These are phyloP conservation scores for Brachystomella parvula DNA, from an alignment of 1,140 invertebrate species.

Conservation along the genomic window DNA sequence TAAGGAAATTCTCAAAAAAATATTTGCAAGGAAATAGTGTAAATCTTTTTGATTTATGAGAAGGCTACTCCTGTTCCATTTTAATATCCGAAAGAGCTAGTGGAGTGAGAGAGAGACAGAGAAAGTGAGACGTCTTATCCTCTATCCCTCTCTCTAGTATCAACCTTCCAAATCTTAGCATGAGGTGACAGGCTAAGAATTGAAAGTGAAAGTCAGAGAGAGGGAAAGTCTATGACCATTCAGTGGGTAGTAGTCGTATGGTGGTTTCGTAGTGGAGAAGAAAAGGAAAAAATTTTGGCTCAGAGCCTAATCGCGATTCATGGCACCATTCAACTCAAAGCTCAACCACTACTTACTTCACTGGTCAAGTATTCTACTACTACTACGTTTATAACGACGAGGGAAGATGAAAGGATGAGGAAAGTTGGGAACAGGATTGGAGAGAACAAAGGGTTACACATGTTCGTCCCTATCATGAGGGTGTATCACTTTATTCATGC, in stretches of 20 bases:
- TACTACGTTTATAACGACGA: background rate
- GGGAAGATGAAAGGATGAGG: background rate
- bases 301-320: conserved; percentile 28
- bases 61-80: background rate
- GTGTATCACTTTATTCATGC: conserved; percentile 10
- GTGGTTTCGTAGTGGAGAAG: background rate
- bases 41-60: conserved; percentile 10
- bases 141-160: background rate
- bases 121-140: conserved; percentile 6
- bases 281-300: conserved; percentile 15
- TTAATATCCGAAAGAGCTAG: conserved; percentile 8
- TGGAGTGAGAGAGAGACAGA: background rate
- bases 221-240: background rate
- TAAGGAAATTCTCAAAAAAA: too few relatives aligned
- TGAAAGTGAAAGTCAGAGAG: conserved; percentile 8
- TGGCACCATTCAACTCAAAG: conserved; percentile 6
- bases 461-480: conserved; percentile 12
- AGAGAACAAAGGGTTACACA: conserved; percentile 16
- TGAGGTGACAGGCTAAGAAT: conserved; percentile 9
- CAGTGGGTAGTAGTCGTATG: background rate
- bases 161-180: background rate
- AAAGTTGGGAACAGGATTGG: too few relatives aligned
- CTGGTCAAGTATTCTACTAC: conserved; percentile 12
- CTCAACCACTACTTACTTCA: background rate
- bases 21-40: too few relatives aligned